These are phyloP conservation scores for Rhabditoides inermis DNA, from an alignment of 2,888 invertebrate genomes.

Conservation along the genomic window DNA sequence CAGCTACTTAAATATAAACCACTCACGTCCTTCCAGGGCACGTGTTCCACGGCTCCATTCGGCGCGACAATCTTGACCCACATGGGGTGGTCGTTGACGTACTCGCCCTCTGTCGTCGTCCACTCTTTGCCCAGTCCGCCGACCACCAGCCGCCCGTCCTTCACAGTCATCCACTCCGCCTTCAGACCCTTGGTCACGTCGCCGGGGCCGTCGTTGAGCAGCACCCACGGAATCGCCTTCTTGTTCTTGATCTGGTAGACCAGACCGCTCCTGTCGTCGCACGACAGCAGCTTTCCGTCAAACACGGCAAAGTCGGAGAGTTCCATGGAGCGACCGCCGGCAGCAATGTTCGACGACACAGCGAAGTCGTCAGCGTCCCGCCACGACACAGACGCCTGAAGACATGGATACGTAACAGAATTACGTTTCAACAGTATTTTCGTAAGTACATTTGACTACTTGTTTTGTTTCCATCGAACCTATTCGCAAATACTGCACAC, in stretches of 20 bases:
- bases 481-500: too few species aligned
- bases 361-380: slow-evolving; percentile 36
- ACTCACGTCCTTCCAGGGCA: slow-evolving; percentile 56
- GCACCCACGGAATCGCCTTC: slow-evolving; percentile 57
- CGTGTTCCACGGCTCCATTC: slow-evolving; percentile 77
- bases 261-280: slow-evolving; percentile 86
- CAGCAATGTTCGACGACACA: slow-evolving; percentile 13
- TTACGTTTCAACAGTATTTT: too few species aligned
- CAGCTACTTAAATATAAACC: too few species aligned
- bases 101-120: slow-evolving; percentile 73
- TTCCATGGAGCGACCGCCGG: slow-evolving; percentile 81
- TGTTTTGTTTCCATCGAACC: too few species aligned
- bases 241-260: slow-evolving; percentile 42
- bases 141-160: slow-evolving; percentile 75
- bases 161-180: slow-evolving; percentile 91
- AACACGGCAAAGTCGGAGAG: slow-evolving; percentile 86
- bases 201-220: slow-evolving; percentile 85
- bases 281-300: slow-evolving; percentile 77
- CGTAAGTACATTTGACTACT: too few species aligned
- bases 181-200: slow-evolving; percentile 68
- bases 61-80: slow-evolving; percentile 76
- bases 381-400: slow-evolving; percentile 11
- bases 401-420: too few species aligned
- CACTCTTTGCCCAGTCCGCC: slow-evolving; percentile 92
- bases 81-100: slow-evolving; percentile 75